Evolutionary conservation across 2,797 vertebrate genomes (phyloP).

Genomic region (Kryptolebias ocellatus): DNA sequence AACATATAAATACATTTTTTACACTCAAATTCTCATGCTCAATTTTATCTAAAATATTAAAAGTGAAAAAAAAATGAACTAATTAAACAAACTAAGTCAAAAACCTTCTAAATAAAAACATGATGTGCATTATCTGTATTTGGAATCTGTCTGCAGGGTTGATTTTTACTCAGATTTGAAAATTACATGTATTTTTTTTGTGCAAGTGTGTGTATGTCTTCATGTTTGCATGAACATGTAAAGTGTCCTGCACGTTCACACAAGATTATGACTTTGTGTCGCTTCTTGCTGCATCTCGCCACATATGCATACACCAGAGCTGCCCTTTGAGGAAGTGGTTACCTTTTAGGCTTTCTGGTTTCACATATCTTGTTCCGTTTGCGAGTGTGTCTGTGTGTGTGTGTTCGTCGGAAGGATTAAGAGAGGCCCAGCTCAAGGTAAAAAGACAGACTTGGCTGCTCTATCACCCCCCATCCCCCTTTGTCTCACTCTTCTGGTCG

Average conservation of each 20-base stretch:
- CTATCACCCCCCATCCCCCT: conserved; percentile 46
- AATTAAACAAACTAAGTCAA: not conserved
- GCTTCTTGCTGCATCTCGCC: conserved; percentile 44
- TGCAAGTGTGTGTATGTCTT: not conserved
- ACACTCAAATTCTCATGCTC: no score
- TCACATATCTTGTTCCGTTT: conserved; percentile 50
- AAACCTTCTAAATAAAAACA: not conserved
- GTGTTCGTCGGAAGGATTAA: conserved; percentile 40
- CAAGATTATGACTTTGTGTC: conserved; percentile 22
- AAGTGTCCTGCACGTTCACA: conserved; percentile 17
- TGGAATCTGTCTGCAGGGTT: not conserved
- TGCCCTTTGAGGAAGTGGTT: conserved; percentile 67
- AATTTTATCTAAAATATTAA: not conserved
- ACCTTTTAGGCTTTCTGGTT: conserved; percentile 69
- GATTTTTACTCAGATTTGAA: not conserved
- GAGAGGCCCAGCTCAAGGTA: conserved; percentile 70
- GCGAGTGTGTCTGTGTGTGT: conserved; percentile 13
- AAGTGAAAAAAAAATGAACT: not conserved
- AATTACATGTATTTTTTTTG: no score
- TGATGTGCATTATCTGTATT: not conserved
- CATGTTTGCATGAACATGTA: not conserved
- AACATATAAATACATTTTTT: no score
- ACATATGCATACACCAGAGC: conserved; percentile 31
- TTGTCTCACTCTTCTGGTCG: conserved; percentile 52
- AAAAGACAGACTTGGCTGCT: conserved; percentile 52